phyloP scores from a whole-genome alignment of 2,888 invertebrate genomes.

The Lasioglossum morio region DNA sequence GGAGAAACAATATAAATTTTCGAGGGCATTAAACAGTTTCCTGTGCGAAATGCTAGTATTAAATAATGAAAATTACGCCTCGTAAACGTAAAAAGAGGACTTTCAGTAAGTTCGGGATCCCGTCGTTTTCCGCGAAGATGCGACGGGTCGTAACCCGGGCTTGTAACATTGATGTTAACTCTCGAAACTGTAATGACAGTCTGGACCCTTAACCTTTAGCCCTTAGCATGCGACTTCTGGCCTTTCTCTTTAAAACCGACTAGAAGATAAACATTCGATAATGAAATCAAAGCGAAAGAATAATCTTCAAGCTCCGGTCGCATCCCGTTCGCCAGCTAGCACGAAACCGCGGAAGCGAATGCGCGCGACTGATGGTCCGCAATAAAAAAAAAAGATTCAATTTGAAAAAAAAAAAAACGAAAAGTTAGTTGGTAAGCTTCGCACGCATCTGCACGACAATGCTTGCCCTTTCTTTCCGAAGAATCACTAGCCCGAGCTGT shows the following conservation, averaged over 20 bases:
- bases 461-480: slow-evolving; percentile 84
- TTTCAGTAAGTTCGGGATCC: not conserved
- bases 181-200: not conserved
- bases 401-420: slow-evolving; percentile 6
- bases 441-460: slow-evolving; percentile 84
- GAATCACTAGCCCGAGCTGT: slow-evolving; percentile 84
- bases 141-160: not conserved
- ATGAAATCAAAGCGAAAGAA: not conserved
- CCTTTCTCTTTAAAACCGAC: not conserved
- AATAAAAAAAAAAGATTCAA: not conserved
- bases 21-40: too few species aligned
- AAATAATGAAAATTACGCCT: too few species aligned
- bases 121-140: not conserved
- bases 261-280: not conserved
- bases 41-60: too few species aligned
- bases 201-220: not conserved
- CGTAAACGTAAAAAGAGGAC: too few species aligned
- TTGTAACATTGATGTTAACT: not conserved
- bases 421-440: slow-evolving; percentile 78
- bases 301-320: not conserved
- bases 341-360: not conserved
- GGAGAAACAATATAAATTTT: too few species aligned
- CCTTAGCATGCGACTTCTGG: not conserved
- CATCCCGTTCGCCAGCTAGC: slow-evolving; percentile 1
- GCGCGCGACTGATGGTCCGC: not conserved